These are phyloP conservation scores for Lepidothrix coronata DNA, from an alignment of 2,113 vertebrate species.

Conservation along the genomic window DNA sequence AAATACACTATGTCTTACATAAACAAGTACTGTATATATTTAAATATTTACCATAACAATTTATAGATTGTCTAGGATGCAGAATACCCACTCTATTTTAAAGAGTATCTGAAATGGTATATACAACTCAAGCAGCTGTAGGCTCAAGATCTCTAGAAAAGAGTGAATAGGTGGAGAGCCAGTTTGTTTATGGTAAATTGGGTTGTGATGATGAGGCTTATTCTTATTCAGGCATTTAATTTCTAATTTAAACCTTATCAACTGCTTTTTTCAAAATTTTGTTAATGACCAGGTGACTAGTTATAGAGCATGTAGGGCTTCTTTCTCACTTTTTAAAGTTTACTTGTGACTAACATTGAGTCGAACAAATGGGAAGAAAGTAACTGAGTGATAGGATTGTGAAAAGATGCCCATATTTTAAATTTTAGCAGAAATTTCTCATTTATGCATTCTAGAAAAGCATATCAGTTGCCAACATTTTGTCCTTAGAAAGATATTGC, in stretches of 20 bases:
- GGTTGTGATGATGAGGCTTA: neutral
- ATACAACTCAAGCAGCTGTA: neutral
- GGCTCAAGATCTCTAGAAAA: neutral
- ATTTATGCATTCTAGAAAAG: neutral
- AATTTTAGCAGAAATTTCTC: neutral
- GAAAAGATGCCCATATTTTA: neutral
- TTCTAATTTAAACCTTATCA: neutral
- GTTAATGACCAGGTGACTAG: neutral
- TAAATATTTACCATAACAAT: conserved; percentile 25
- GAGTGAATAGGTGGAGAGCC: rapidly evolving
- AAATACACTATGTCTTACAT: conserved; percentile 32
- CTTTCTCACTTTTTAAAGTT: neutral
- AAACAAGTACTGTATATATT: conserved; percentile 10
- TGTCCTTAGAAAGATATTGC: neutral
- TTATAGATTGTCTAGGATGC: neutral
- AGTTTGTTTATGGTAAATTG: neutral
- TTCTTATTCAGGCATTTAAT: neutral
- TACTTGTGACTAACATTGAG: neutral
- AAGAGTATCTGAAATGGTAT: neutral
- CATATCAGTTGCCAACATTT: neutral
- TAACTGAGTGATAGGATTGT: neutral
- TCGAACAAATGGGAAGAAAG: neutral
- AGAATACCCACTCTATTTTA: neutral
- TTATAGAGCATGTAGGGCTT: neutral
- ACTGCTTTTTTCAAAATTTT: neutral